phyloP scores from a whole-genome alignment of 2,113 vertebrate genomes.

The Notiomystis cincta region DNA sequence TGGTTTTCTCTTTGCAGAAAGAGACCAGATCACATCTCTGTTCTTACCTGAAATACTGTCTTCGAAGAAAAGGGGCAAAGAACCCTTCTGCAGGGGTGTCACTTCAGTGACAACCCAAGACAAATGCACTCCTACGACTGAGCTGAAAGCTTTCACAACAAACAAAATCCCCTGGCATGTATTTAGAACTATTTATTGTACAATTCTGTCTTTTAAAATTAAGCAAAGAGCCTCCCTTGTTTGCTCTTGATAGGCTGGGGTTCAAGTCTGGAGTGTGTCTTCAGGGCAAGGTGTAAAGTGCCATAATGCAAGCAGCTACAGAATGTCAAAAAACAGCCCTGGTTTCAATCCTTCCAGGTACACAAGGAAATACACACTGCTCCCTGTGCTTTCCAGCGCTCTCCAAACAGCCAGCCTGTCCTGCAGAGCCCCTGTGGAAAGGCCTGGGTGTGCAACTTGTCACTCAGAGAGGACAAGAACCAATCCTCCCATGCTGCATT shows the following conservation, averaged over 20 bases:
- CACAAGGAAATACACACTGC: neutral
- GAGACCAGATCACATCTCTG: neutral
- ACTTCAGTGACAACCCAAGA: neutral
- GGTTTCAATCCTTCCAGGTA: neutral
- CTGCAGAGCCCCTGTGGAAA: neutral
- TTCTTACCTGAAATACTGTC: neutral
- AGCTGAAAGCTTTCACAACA: neutral
- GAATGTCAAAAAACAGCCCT: neutral
- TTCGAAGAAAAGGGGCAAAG: neutral
- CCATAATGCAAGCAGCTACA: neutral
- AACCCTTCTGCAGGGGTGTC: neutral
- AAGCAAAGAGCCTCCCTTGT: neutral
- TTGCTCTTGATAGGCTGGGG: neutral
- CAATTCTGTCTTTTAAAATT: neutral
- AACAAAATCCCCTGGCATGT: neutral
- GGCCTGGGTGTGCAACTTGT: neutral
- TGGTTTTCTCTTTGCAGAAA: neutral
- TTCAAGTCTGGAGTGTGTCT: neutral
- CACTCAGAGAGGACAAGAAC: neutral
- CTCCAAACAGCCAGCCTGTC: neutral
- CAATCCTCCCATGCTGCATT: neutral
- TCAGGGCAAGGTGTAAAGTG: neutral
- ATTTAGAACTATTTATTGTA: neutral
- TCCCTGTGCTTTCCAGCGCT: neutral
- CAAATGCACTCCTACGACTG: neutral